A percentile compares a stretch with the other conserved stretches of the same genome.
These are phyloP conservation scores for Sinhomidia bicolor DNA, from an alignment of 2,888 invertebrate genomes.

Conservation along the genomic window DNA sequence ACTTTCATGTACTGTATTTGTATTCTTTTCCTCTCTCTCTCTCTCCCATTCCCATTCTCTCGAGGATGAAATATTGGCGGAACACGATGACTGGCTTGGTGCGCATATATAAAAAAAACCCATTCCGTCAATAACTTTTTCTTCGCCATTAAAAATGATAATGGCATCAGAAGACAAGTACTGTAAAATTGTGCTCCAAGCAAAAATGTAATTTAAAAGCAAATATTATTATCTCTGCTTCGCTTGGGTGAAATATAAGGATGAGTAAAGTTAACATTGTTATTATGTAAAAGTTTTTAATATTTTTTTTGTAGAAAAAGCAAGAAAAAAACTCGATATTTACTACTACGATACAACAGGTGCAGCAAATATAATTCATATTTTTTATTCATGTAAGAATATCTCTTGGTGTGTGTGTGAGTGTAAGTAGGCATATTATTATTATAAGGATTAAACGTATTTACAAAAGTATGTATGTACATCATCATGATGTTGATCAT, in stretches of 20 bases:
- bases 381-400: conserved; percentile 4
- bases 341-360: conserved; percentile 9
- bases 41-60: too few relatives aligned
- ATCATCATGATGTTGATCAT: not conserved
- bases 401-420: not conserved
- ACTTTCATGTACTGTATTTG: conserved; percentile 43
- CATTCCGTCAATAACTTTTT: conserved; percentile 48
- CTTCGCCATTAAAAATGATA: conserved; percentile 41
- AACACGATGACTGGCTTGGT: conserved; percentile 11
- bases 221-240: conserved; percentile 13
- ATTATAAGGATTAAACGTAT: not conserved
- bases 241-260: conserved; percentile 11
- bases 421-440: too few relatives aligned
- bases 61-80: conserved; percentile 42
- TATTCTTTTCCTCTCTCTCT: conserved; percentile 15
- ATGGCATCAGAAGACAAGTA: not conserved
- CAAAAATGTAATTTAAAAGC: conserved; percentile 32
- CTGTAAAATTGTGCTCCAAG: conserved; percentile 22
- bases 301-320: not conserved
- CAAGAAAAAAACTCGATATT: conserved; percentile 28
- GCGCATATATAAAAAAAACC: not conserved
- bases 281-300: conserved; percentile 39
- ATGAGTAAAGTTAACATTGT: conserved; percentile 24
- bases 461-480: not conserved
- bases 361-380: conserved; percentile 1